Percentiles rank a stretch among this genome's conserved stretches.
Evolutionary conservation across 1,140 invertebrate genomes (phyloP).

Genomic region (Bacillus rossius): DNA sequence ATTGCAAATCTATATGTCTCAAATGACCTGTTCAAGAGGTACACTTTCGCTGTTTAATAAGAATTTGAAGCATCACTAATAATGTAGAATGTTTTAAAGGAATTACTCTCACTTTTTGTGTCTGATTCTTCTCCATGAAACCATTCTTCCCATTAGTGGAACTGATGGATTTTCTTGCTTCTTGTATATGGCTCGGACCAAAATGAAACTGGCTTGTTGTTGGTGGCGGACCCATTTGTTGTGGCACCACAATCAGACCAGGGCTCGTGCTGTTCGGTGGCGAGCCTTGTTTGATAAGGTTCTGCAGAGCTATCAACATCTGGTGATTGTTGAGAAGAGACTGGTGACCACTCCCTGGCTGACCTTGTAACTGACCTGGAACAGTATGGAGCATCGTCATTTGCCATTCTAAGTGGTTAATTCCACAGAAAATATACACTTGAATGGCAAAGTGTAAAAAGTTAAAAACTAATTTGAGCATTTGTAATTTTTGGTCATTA

Average conservation of each 20-base stretch:
- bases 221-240: not conserved
- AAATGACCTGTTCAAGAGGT: no score
- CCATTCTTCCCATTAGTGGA: slow-evolving; percentile 11
- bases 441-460: no score
- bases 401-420: no score
- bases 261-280: not conserved
- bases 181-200: not conserved
- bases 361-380: slow-evolving; percentile 32
- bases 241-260: not conserved
- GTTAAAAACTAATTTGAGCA: no score
- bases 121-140: not conserved
- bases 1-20: no score
- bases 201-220: slow-evolving; percentile 11
- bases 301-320: slow-evolving; percentile 31
- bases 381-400: no score
- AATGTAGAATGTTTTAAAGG: no score
- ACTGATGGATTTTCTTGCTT: not conserved
- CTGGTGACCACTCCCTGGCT: slow-evolving; percentile 22
- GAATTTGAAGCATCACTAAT: no score
- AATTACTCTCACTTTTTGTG: slow-evolving; percentile 8
- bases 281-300: slow-evolving; percentile 26
- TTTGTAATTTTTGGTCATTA: no score
- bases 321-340: slow-evolving; percentile 34
- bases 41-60: no score
- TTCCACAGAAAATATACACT: no score